A percentile compares a stretch with the other conserved stretches of the same genome.
These are phyloP conservation scores for Oreamnos americanus DNA, from an alignment of 2,113 vertebrate species.

Conservation along the genomic window DNA sequence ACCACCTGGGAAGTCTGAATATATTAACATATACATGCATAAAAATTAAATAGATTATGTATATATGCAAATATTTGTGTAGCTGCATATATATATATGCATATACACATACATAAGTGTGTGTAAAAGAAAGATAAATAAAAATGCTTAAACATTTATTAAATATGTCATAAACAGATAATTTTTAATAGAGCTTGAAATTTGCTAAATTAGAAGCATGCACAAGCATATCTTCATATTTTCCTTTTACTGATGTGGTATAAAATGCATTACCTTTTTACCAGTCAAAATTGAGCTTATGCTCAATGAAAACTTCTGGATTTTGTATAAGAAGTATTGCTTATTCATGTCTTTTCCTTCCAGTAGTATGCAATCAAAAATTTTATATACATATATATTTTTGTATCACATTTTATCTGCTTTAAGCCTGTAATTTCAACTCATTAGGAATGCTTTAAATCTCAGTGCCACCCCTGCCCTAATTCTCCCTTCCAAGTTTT, in stretches of 20 bases:
- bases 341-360: not conserved
- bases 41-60: not conserved
- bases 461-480: not conserved
- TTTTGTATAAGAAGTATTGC: not conserved
- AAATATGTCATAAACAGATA: not conserved
- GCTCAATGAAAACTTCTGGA: not conserved
- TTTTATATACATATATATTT: not conserved
- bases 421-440: not conserved
- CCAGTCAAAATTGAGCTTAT: not conserved
- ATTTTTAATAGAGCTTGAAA: slow-evolving; percentile 22
- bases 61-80: not conserved
- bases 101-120: not conserved
- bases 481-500: not conserved
- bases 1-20: not conserved
- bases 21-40: not conserved
- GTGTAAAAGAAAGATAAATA: not conserved
- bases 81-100: not conserved
- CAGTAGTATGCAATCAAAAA: not conserved
- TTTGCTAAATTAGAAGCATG: slow-evolving; percentile 18
- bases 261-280: not conserved
- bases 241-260: not conserved
- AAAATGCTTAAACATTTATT: not conserved
- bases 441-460: not conserved
- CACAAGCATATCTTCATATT: not conserved
- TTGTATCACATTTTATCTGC: not conserved